Percentiles rank a stretch among this genome's conserved stretches.
Conservation (phyloP, 1,140 invertebrate species). For the Ceratina calcarata region DNA sequence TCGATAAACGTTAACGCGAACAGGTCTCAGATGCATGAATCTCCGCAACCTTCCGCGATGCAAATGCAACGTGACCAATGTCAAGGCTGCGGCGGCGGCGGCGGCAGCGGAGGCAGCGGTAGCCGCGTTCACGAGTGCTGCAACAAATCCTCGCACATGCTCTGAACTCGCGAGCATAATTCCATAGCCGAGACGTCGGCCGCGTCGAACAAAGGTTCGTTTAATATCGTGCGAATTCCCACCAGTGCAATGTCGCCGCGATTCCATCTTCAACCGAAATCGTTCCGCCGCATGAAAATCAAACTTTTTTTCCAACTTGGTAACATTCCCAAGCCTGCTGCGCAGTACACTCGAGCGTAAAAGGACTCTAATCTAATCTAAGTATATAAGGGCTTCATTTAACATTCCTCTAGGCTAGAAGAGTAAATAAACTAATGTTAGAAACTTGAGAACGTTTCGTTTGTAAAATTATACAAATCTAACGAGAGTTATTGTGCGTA, state of each 20-base stretch:
- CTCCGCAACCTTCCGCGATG: constrained; percentile 59
- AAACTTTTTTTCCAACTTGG: background rate
- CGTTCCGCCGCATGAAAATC: background rate
- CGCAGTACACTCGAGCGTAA: background rate
- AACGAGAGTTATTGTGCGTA: too few relatives aligned
- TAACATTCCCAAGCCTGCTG: background rate
- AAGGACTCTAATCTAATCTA: background rate
- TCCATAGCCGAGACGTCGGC: constrained; percentile 7
- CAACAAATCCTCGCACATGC: constrained; percentile 52
- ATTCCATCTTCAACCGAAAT: background rate
- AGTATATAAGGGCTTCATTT: too few relatives aligned
- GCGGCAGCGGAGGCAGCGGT: constrained; percentile 38
- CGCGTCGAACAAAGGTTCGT: constrained; percentile 44
- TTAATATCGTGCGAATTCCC: constrained; percentile 43
- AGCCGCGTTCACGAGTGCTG: constrained; percentile 47
- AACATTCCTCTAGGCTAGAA: background rate
- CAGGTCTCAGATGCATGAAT: constrained; percentile 36
- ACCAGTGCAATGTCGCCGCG: background rate
- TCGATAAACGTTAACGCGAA: constrained; percentile 46
- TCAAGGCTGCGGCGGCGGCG: constrained; percentile 57
- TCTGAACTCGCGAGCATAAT: constrained; percentile 20
- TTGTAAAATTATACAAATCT: too few relatives aligned
- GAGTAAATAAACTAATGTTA: too few relatives aligned
- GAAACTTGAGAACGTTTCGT: too few relatives aligned
- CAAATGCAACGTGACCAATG: constrained; percentile 67